Evolutionary conservation across 2,797 vertebrate species (phyloP).

Genomic region (Morus bassanus): DNA sequence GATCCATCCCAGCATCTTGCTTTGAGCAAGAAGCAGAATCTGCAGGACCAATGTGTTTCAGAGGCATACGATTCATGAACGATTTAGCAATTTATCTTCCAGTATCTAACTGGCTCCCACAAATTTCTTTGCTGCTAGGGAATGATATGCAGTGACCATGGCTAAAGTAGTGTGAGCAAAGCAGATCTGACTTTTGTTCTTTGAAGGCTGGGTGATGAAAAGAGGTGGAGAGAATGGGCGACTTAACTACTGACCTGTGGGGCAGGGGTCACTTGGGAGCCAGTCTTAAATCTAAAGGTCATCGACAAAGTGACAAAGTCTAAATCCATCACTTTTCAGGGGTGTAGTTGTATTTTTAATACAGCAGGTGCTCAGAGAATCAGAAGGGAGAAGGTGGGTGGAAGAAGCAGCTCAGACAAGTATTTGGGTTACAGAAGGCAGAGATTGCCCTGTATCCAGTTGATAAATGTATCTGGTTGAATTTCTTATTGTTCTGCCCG

Average conservation of each 20-base stretch:
- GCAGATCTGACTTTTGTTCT: slow-evolving; percentile 76
- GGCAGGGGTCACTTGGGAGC: slow-evolving; percentile 79
- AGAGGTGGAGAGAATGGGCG: slow-evolving; percentile 69
- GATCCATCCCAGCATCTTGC: neutral
- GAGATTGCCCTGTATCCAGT: neutral
- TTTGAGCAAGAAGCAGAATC: neutral
- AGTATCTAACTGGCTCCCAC: neutral
- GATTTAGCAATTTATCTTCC: neutral
- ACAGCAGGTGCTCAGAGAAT: slow-evolving; percentile 69
- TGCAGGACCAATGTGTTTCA: neutral
- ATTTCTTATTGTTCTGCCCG: neutral
- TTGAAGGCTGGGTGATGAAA: slow-evolving; percentile 69
- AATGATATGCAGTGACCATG: slow-evolving; percentile 32
- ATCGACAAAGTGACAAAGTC: slow-evolving; percentile 23
- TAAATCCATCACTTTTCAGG: slow-evolving; percentile 46
- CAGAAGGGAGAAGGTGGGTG: neutral
- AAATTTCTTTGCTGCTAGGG: neutral
- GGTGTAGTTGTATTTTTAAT: slow-evolving; percentile 54
- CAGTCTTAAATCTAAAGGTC: slow-evolving; percentile 68
- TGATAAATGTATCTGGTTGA: neutral
- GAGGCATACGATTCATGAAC: neutral
- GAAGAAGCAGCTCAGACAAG: neutral
- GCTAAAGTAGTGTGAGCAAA: slow-evolving; percentile 18
- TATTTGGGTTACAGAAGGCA: neutral
- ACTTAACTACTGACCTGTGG: slow-evolving; percentile 91